A percentile compares a stretch with the other conserved stretches of the same genome.
phyloP scores from a whole-genome alignment of 92 coral and sea anemone genomes.

The Scolanthus callimorphus region DNA sequence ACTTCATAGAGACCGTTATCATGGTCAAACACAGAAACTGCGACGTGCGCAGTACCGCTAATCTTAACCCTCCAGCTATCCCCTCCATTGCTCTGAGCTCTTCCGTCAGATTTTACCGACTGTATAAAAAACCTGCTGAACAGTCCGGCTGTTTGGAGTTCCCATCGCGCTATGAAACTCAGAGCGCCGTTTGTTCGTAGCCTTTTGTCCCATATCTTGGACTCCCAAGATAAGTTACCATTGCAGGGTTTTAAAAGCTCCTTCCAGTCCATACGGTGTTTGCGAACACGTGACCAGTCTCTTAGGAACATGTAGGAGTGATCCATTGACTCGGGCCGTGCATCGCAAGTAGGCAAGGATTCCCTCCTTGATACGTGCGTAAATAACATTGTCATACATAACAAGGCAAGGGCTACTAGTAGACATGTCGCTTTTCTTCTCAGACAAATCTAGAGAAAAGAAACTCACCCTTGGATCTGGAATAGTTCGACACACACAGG shows the following conservation, averaged over 20 bases:
- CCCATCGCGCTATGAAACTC: slow-evolving; percentile 53
- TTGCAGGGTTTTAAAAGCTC: slow-evolving; percentile 58
- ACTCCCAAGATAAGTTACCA: slow-evolving; percentile 38
- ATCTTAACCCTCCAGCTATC: slow-evolving; percentile 73
- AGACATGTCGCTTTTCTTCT: too few relatives aligned
- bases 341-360: too few relatives aligned
- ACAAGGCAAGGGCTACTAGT: too few relatives aligned
- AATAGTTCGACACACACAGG: too few relatives aligned
- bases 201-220: slow-evolving; percentile 25
- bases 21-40: slow-evolving; percentile 68
- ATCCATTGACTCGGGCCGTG: too few relatives aligned
- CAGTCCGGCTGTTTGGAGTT: slow-evolving; percentile 53
- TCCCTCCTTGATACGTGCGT: too few relatives aligned
- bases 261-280: slow-evolving; percentile 71
- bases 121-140: slow-evolving; percentile 77
- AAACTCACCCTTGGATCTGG: too few relatives aligned
- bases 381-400: too few relatives aligned
- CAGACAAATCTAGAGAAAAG: too few relatives aligned
- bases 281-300: slow-evolving; percentile 76
- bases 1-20: slow-evolving; percentile 70
- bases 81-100: slow-evolving; percentile 52
- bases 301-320: too few relatives aligned
- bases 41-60: slow-evolving; percentile 57
- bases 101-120: slow-evolving; percentile 45
- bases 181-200: slow-evolving; percentile 50